Base-by-base conservation (phyloP, 2,797 vertebrate species). In the Varecia variegata region DNA sequence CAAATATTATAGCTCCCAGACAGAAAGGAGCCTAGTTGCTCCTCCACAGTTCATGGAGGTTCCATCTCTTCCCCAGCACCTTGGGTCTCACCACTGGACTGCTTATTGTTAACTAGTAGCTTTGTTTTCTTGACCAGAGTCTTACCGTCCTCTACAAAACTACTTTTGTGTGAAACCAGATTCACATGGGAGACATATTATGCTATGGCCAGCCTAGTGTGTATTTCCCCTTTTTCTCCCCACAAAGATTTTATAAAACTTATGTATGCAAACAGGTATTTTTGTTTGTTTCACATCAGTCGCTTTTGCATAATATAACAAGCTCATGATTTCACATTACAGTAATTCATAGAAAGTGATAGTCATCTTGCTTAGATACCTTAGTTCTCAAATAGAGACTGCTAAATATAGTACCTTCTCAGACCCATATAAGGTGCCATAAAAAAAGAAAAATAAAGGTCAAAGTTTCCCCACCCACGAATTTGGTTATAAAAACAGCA, bases 271-370 rank as follows among this genome's bases (percentile, higher is more conserved):
- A 98, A 98, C 98, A 99, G 98, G 98, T 98, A 97, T 98, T 98
- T 98, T 98, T 97, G 50, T 98, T 98, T 98, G 98, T 98, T 98
- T 98, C 98, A 98, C 98, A 98, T 98, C 98, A 98, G 97, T 98
- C 93, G 95, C 97, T 98, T 98, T 98, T 98, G 98, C 98, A 98
- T 98, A 98, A 98, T 98, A 96, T 98, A 98, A 97, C 94, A 97
- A 98, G 98, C 94, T 98, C 98, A 98, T 98, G 98, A 98, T 98
- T 98, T 98, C 97, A 98, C 97, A 97, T 98, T 98, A 98, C 97
- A 98, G 98, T 98, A 98, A 99, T 99, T 98, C 98, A 98, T 98
- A 98, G 98, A 98, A 99, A 98, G 98, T 92, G 98, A 98, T 95
- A 71, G 96, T 98, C 98, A 98, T 98, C 98, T 97, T 98, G 97